phyloP scores from a whole-genome alignment of 2,113 vertebrate genomes.

The Pomatorhinus ruficollis region DNA sequence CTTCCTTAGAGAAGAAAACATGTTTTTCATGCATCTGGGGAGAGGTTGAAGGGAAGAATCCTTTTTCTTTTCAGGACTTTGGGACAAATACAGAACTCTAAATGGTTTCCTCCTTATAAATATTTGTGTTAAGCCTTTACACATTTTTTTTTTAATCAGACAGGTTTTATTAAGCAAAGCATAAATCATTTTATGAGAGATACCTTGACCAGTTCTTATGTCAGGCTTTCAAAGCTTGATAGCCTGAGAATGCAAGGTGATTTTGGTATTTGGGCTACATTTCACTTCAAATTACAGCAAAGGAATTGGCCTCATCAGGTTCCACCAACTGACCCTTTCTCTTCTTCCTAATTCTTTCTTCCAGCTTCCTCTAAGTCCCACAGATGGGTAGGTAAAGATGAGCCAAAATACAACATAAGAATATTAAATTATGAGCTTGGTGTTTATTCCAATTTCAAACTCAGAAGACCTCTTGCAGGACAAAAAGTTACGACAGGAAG shows the following conservation, averaged over 20 bases:
- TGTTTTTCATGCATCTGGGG: neutral
- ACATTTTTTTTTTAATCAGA: neutral
- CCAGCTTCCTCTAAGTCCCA: neutral
- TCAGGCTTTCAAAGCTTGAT: neutral
- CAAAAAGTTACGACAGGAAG: neutral
- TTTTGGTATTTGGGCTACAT: neutral
- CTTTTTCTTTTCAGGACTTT: neutral
- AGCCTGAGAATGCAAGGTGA: neutral
- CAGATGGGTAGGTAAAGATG: neutral
- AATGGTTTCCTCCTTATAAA: neutral
- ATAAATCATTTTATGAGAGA: neutral
- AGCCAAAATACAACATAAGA: neutral
- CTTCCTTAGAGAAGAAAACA: neutral
- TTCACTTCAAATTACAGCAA: neutral
- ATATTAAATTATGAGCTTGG: neutral
- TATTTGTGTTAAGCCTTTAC: neutral
- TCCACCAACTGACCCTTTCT: neutral
- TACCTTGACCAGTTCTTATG: neutral
- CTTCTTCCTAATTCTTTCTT: neutral
- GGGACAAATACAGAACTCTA: neutral
- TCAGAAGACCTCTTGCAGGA: neutral
- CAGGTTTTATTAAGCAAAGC: neutral
- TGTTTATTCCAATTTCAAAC: neutral
- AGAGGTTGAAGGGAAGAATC: neutral
- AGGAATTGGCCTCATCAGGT: neutral